phyloP scores from a whole-genome alignment of 2,113 vertebrate genomes.

The Chrysemys picta region DNA sequence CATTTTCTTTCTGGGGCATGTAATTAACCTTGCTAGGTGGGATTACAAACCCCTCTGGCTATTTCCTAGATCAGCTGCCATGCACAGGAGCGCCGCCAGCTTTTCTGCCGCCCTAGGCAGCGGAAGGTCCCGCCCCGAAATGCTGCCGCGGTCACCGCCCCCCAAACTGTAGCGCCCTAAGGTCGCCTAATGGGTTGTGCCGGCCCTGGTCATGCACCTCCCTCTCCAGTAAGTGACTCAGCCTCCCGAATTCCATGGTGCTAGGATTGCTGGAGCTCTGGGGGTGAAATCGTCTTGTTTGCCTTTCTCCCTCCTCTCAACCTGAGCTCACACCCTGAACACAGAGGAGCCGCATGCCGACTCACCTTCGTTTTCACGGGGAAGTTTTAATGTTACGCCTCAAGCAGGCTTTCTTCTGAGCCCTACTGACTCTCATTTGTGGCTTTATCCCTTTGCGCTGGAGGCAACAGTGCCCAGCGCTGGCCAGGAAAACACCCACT shows the following conservation, averaged over 20 bases:
- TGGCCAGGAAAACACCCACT: neutral
- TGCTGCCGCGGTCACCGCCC: too few species aligned
- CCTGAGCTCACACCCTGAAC: neutral
- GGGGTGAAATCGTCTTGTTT: neutral
- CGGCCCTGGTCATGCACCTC: too few species aligned
- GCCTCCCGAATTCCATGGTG: neutral
- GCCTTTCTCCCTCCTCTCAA: neutral
- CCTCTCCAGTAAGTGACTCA: neutral
- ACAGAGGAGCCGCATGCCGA: neutral
- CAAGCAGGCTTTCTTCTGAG: neutral
- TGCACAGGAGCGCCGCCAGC: too few species aligned
- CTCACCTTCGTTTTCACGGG: neutral
- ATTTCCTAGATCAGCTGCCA: neutral
- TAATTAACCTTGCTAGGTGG: neutral
- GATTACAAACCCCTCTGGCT: neutral
- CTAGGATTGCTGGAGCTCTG: neutral
- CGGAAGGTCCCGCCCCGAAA: too few species aligned
- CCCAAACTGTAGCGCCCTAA: too few species aligned
- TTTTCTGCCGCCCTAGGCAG: too few species aligned
- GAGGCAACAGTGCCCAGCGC: neutral
- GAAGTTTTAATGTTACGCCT: neutral
- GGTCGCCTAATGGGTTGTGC: too few species aligned
- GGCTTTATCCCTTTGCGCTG: neutral
- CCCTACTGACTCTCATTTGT: neutral
- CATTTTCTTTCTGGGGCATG: neutral